phyloP scores from a whole-genome alignment of 53 echinoderm and acorn worm genomes.

The Glandiceps talaboti region DNA sequence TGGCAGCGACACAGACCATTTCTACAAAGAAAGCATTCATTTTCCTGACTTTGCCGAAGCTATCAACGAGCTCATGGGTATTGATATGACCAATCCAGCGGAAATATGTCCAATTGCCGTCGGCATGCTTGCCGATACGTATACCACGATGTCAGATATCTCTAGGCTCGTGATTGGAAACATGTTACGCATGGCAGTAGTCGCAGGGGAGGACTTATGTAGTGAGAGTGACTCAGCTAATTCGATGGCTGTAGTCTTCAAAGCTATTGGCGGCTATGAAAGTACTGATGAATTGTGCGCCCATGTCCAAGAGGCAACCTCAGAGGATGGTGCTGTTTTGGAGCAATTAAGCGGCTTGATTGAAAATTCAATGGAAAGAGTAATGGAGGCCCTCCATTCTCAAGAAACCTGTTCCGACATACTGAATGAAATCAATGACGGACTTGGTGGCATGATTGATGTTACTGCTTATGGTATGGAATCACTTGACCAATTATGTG shows the following conservation, averaged over 20 bases:
- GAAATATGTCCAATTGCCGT: too few species aligned
- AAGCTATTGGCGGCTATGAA: constrained; percentile 5
- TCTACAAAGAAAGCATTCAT: too few species aligned
- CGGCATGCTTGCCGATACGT: too few species aligned
- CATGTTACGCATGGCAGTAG: too few species aligned
- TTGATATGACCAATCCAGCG: too few species aligned
- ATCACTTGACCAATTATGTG: neutral
- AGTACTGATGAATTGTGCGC: constrained; percentile 14
- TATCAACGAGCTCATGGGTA: too few species aligned
- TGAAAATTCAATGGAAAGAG: neutral
- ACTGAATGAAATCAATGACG: constrained; percentile 4
- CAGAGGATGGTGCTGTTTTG: constrained; percentile 10
- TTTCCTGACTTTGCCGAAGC: too few species aligned
- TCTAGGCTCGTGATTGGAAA: too few species aligned
- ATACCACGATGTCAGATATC: too few species aligned
- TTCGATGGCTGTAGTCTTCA: constrained; percentile 5
- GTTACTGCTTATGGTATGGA: neutral
- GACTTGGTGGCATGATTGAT: neutral
- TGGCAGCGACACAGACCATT: too few species aligned
- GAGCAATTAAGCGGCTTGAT: constrained; percentile 6
- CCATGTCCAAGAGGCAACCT: neutral
- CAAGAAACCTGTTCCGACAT: constrained; percentile 3
- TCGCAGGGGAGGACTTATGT: too few species aligned
- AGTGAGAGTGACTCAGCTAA: neutral
- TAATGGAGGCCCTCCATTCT: constrained; percentile 1